Evolutionary conservation across 2,113 vertebrate genomes (phyloP).

Genomic region (Cettia cetti): DNA sequence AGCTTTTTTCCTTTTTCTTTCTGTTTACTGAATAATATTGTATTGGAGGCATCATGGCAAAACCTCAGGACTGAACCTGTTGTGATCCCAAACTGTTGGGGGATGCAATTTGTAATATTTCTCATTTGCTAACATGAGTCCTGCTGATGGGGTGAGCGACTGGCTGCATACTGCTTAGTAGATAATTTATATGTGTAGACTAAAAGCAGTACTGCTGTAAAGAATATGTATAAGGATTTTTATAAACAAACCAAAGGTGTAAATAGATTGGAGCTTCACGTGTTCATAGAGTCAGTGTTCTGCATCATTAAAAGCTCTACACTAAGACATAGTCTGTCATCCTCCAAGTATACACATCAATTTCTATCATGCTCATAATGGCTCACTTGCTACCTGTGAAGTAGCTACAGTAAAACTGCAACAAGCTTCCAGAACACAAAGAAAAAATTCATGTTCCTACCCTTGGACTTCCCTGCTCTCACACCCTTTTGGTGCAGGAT

Average conservation of each 20-base stretch:
- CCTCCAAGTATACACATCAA: neutral
- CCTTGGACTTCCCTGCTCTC: neutral
- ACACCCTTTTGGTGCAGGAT: neutral
- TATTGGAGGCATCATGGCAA: neutral
- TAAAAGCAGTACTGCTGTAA: neutral
- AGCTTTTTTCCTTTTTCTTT: neutral
- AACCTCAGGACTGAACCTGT: neutral
- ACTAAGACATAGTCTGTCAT: neutral
- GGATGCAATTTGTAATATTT: neutral
- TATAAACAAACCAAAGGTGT: constrained; percentile 9
- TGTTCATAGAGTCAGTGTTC: neutral
- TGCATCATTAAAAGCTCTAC: neutral
- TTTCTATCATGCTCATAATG: neutral
- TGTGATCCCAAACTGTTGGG: neutral
- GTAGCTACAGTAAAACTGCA: neutral
- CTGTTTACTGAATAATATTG: neutral
- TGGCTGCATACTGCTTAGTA: neutral
- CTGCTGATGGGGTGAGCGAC: neutral
- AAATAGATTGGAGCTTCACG: neutral
- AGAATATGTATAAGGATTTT: neutral
- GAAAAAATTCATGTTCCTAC: neutral
- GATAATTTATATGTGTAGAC: neutral
- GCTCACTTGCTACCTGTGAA: neutral
- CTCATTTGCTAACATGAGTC: neutral
- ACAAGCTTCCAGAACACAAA: neutral